Evolutionary conservation across 2,113 vertebrate genomes (phyloP).

Genomic region (Ceyx margarethae): DNA sequence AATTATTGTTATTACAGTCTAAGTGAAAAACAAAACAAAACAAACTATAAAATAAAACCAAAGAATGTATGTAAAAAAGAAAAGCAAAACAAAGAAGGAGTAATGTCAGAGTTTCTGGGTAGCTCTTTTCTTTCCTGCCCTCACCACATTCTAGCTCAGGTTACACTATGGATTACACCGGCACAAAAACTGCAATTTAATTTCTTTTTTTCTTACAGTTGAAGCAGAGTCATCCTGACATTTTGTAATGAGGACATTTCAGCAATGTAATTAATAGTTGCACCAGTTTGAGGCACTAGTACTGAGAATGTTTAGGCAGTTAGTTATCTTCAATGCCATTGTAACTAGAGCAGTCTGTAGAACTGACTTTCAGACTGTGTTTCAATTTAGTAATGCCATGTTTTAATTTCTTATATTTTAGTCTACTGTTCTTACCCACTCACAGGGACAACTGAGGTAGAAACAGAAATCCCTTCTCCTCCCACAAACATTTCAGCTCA

Average conservation of each 20-base stretch:
- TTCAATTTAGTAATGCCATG: background rate
- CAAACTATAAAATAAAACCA: background rate
- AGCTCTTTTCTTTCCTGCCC: background rate
- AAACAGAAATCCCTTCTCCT: background rate
- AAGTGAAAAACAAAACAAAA: background rate
- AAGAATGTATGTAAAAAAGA: background rate
- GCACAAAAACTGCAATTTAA: background rate
- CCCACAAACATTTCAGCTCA: background rate
- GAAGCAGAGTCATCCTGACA: conserved; percentile 17
- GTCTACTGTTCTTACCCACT: background rate
- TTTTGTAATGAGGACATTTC: conserved; percentile 39
- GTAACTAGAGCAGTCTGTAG: background rate
- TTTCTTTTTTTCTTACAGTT: background rate
- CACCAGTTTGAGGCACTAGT: background rate
- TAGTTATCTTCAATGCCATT: background rate
- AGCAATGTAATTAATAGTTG: background rate
- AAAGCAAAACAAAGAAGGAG: background rate
- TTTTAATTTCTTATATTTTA: background rate
- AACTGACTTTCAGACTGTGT: background rate
- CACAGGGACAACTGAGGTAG: background rate
- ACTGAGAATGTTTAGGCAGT: background rate
- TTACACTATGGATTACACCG: background rate
- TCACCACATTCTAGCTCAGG: background rate
- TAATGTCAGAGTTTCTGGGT: background rate
- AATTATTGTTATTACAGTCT: background rate